A percentile compares a stretch with the other conserved stretches of the same genome.
phyloP scores from a whole-genome alignment of 2,888 invertebrate genomes.

The Limnephilus auricula region DNA sequence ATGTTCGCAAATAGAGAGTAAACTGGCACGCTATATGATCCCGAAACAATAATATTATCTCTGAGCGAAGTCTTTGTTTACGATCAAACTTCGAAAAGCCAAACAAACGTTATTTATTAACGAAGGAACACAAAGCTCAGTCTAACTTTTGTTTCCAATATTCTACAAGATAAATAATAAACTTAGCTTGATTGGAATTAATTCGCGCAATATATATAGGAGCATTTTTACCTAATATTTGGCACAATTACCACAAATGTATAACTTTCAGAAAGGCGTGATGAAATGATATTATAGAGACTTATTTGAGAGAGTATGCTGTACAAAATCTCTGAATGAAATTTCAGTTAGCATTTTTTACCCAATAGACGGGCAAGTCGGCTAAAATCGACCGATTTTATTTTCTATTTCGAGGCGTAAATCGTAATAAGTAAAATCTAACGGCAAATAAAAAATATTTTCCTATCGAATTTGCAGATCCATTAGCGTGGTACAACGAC shows the following conservation, averaged over 20 bases:
- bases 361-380: no score
- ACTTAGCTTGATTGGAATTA: not conserved
- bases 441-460: no score
- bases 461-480: no score
- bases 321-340: no score
- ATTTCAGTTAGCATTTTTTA: no score
- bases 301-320: no score
- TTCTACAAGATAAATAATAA: not conserved
- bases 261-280: not conserved
- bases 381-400: no score
- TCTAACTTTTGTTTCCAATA: not conserved
- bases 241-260: no score
- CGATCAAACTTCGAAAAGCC: not conserved
- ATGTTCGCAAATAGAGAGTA: not conserved
- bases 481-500: no score
- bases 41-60: not conserved
- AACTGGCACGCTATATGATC: not conserved
- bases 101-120: not conserved
- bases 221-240: not conserved
- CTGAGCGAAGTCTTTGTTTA: not conserved
- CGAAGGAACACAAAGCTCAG: not conserved
- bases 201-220: not conserved
- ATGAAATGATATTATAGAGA: no score
- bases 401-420: no score
- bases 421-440: no score